phyloP scores from a whole-genome alignment of 2,888 invertebrate species.

The Lepeophtheirus nordmannii region DNA sequence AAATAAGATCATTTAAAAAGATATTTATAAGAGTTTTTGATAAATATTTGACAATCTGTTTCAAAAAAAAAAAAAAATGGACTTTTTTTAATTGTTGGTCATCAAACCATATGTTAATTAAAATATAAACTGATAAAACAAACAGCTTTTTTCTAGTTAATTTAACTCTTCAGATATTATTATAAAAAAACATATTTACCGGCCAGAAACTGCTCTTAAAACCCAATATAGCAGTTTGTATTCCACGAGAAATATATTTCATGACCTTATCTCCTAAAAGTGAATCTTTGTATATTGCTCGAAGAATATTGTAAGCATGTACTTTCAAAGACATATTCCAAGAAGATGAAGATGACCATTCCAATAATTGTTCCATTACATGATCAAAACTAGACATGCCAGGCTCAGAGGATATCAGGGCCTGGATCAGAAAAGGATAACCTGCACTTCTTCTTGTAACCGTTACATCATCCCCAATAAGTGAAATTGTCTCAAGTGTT shows the following conservation, averaged over 20 bases:
- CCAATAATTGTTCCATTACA: neutral
- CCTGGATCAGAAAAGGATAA: neutral
- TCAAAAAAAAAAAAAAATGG: too few relatives aligned
- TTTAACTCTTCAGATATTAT: neutral
- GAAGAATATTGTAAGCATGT: neutral
- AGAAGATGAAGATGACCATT: neutral
- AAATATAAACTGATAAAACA: too few relatives aligned
- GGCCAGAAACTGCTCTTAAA: neutral
- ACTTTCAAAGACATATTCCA: neutral
- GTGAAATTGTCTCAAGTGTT: neutral
- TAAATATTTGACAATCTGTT: too few relatives aligned
- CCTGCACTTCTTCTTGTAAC: conserved; percentile 1
- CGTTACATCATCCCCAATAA: neutral
- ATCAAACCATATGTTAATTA: too few relatives aligned
- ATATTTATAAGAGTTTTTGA: too few relatives aligned
- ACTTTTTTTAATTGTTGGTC: too few relatives aligned
- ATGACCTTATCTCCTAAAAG: neutral
- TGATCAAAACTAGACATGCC: neutral
- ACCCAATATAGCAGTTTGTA: neutral
- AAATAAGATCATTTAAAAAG: neutral
- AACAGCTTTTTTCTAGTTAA: too few relatives aligned
- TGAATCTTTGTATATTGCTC: neutral
- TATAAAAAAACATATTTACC: neutral
- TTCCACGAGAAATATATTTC: neutral
- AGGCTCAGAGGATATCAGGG: conserved; percentile 1